Evolutionary conservation across 1,140 invertebrate species (phyloP).

Genomic region (Nasonia giraulti): DNA sequence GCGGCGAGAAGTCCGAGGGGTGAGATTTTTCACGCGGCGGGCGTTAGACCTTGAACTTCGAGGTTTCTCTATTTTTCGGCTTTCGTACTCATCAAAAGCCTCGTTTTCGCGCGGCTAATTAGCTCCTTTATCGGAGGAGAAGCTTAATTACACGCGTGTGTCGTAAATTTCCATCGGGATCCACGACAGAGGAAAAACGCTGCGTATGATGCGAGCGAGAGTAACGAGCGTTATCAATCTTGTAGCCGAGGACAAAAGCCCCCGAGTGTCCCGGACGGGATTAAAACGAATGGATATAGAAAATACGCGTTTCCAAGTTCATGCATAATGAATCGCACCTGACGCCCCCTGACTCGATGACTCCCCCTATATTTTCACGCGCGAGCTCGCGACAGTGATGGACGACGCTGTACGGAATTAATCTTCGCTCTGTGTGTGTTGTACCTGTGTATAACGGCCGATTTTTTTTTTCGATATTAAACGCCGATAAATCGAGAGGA

Average conservation of each 20-base stretch:
- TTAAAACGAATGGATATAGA: background rate
- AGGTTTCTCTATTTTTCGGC: background rate
- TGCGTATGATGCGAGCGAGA: background rate
- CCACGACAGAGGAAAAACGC: no score
- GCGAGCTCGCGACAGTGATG: conserved; percentile 57
- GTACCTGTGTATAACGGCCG: background rate
- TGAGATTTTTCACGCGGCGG: background rate
- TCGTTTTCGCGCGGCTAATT: no score
- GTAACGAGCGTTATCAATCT: conserved; percentile 29
- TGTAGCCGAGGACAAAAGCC: background rate
- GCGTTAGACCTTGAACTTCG: conserved; percentile 4
- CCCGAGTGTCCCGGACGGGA: background rate
- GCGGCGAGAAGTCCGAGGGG: background rate
- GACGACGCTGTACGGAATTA: conserved; percentile 58
- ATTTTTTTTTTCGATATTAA: background rate
- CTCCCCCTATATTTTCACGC: conserved; percentile 6
- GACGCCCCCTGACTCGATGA: background rate
- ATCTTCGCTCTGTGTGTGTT: conserved; percentile 39
- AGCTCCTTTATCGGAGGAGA: no score
- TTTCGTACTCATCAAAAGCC: no score
- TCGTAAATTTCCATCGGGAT: no score
- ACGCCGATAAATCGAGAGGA: conserved; percentile 1
- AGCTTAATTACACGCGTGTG: no score
- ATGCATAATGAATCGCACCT: conserved; percentile 38
- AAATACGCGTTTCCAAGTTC: conserved; percentile 30